Evolutionary conservation across 2,797 vertebrate species (phyloP), one percentile per base, ranked within the genome.

Genomic region (Denticeps clupeoides): DNA sequence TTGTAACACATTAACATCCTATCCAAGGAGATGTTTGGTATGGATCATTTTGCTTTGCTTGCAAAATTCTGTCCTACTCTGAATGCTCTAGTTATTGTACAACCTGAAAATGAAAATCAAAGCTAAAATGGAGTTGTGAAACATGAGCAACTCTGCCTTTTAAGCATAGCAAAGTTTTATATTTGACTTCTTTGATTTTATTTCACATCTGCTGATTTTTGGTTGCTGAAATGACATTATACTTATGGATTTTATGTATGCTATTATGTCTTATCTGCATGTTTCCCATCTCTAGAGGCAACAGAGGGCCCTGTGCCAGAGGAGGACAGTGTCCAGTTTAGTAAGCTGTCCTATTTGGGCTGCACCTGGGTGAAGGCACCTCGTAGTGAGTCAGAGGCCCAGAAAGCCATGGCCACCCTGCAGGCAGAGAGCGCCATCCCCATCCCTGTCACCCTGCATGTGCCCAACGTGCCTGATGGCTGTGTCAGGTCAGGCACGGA

Each of bases 301-400:
- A 43, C 28, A 10, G 69, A 62, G 41, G 70, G 43, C 33, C 68
- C 64, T 1, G 73, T 73, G 31, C 64, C 62, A 47, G 94, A 97
- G 56, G 95, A 97, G 72, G 89, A 97, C 68, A 90, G 91, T 0
- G 91, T 99, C 29, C 79, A 92, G 68, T 99, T 99, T 75, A 92
- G 91, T 72, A 95, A 97, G 72, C 77, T 99, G 47, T 86, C 82
- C 5, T 99, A 98, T 7, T 77, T 97, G 62, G 94, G 95, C 18
- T 91, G 85, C 65, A 93, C 88, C 5, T 97, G 88, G 71, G 91
- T 99, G 71, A 89, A 88, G 60, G 88, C 90, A 15, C 95, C 94
- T 29, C 89, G 95, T 45, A 97, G 76, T 7, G 93, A 99, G 62
- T 62, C 64, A 0, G 92, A 99, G 69, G 94, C 95, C 5, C 85